Base-by-base conservation (phyloP, 2,888 invertebrate species). In the Priocnemis perturbator region DNA sequence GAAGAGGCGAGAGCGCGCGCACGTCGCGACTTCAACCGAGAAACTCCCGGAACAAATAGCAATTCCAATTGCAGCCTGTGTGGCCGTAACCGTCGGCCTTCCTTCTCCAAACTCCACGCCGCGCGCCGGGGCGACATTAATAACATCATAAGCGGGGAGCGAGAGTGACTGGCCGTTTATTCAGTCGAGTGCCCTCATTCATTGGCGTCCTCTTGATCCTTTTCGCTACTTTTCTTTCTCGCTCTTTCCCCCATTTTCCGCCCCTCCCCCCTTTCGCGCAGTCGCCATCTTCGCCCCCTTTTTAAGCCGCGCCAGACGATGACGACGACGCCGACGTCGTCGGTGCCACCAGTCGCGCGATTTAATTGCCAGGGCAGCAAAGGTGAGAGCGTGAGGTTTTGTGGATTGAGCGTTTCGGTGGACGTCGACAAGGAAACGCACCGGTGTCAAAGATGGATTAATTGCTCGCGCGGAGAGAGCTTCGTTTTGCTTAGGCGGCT, bases 161-260 rank as follows among this genome's bases (percentile, higher is more conserved):
- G 69, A 72, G 74, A 68, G 69, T 63, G 76, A 76, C 73, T 64
- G n/a, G 58, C 30, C 58, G 44, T 58, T 58, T 62, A 52, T 62
- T 62, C 62, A 30, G 37, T 17, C 52, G 53, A 62, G 30, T 26
- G 30, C 62, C 37, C 52, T 26, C 56, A n/a, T 21, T 53, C 53
- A 20, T 30, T 23, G 53, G 53, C 60, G 53, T 53, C 26, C 26
- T 26, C 26, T 26, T 26, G 26, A 26, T 26, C 26, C 26, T 26
- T 26, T 26, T 26, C 26, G 26, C 3, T 26, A n/a, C n/a, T 26
- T 26, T 7, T 26, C 26, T 26, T 7, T 15, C 37, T 26, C 52
- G 4, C 57, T 45, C 53, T 57, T 57, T 57, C 19, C 23, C 44
- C 30, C 1, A n/a, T 9, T 53, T n/a, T 19, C 11, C 37, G 20